Percentiles rank a stretch among this genome's conserved stretches.
Evolutionary conservation across 2,113 vertebrate species (phyloP).

Genomic region (Oreochromis tanganicae): DNA sequence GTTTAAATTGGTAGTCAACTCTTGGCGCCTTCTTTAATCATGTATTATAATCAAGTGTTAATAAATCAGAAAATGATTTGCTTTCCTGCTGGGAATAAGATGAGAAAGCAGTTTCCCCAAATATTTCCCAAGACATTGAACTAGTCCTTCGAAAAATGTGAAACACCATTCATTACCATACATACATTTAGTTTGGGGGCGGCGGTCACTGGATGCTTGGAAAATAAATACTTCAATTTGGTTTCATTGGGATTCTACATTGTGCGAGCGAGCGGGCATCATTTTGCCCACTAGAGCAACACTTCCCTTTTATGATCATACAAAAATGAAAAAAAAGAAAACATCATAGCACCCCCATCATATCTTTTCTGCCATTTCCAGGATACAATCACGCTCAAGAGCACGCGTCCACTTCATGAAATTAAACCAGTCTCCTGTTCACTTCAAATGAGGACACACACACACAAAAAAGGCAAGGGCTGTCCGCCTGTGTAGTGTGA

Average conservation of each 20-base stretch:
- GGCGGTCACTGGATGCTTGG: background rate
- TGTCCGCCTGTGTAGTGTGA: background rate
- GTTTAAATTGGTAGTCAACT: background rate
- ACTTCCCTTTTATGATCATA: conserved; percentile 67
- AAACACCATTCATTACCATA: background rate
- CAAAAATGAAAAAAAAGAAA: background rate
- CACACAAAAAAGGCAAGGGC: conserved; percentile 9
- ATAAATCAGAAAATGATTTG: background rate
- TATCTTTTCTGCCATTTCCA: background rate
- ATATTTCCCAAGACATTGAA: background rate
- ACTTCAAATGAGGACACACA: conserved; percentile 5
- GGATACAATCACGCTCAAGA: conserved; percentile 1
- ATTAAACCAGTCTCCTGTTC: conserved; percentile 14
- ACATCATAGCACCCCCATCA: conserved; percentile 32
- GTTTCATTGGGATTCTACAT: conserved; percentile 29
- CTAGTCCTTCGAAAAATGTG: background rate
- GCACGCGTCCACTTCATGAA: background rate
- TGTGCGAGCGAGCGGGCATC: conserved; percentile 3
- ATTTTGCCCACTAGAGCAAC: background rate
- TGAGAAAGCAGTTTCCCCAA: background rate
- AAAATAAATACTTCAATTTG: conserved; percentile 63
- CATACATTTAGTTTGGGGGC: conserved; percentile 17
- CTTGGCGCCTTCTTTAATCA: background rate
- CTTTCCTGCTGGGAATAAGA: background rate
- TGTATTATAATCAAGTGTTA: background rate